phyloP scores from a whole-genome alignment of 2,888 invertebrate genomes.

The Caenorhabditis parvicauda region DNA sequence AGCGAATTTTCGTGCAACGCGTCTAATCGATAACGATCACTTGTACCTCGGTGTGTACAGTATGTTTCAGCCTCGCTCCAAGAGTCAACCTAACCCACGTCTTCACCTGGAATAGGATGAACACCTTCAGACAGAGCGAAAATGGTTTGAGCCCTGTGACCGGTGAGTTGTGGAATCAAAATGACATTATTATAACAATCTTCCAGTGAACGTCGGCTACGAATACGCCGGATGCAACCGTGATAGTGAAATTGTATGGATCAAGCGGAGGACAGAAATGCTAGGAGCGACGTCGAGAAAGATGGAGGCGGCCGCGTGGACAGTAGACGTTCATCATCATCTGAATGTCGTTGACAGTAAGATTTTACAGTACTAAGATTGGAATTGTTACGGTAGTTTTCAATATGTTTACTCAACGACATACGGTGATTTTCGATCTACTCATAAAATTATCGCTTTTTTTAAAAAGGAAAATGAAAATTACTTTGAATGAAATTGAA shows the following conservation, averaged over 20 bases:
- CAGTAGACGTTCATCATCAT: conserved; percentile 93
- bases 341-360: conserved; percentile 95
- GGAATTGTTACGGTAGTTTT: not conserved
- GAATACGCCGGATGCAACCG: conserved; percentile 92
- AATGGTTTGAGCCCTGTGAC: conserved; percentile 71
- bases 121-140: conserved; percentile 95
- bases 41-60: not conserved
- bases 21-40: too few relatives aligned
- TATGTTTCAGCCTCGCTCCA: conserved; percentile 19
- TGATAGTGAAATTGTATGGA: conserved; percentile 81
- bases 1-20: too few relatives aligned
- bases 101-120: conserved; percentile 95
- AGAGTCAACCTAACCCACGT: conserved; percentile 79
- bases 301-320: conserved; percentile 74
- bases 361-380: conserved; percentile 3
- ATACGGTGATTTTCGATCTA: too few relatives aligned
- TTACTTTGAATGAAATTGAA: not conserved
- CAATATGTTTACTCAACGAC: too few relatives aligned
- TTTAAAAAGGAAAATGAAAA: not conserved
- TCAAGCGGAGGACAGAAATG: conserved; percentile 85
- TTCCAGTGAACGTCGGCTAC: conserved; percentile 69
- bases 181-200: not conserved
- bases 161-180: too few relatives aligned
- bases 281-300: conserved; percentile 25
- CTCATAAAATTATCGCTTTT: not conserved